phyloP scores from a whole-genome alignment of 2,797 vertebrate genomes.

The Picus viridis region DNA sequence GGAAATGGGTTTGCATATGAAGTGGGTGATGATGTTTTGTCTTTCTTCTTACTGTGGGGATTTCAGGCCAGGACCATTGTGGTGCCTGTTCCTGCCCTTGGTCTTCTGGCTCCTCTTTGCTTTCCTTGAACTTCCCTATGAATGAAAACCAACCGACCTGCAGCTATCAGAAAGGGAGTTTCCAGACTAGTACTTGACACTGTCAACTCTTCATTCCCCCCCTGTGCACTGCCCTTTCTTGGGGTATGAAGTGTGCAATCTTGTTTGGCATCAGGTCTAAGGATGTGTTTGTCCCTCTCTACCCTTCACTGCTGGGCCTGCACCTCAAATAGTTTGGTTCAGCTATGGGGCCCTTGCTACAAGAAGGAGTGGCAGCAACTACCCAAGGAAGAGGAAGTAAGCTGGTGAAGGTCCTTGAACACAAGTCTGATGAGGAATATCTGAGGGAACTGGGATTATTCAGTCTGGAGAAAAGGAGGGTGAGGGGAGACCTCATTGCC shows the following conservation, averaged over 20 bases:
- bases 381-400: no score
- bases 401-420: no score
- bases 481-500: no score
- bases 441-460: no score
- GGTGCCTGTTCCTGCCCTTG: accelerated
- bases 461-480: no score
- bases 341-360: no score
- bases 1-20: background rate
- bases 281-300: no score
- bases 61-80: no score
- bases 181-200: background rate
- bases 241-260: background rate
- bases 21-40: background rate
- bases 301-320: no score
- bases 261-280: background rate
- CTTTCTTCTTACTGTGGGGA: background rate
- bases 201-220: background rate
- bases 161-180: background rate
- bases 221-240: background rate
- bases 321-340: no score
- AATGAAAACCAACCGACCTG: background rate
- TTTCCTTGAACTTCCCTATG: background rate
- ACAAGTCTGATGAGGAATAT: no score
- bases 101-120: background rate
- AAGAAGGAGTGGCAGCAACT: no score